Evolutionary conservation across 2,797 vertebrate species (phyloP), one percentile per base, ranked within the genome.

Genomic region (Poeciliopsis paucimaculata): DNA sequence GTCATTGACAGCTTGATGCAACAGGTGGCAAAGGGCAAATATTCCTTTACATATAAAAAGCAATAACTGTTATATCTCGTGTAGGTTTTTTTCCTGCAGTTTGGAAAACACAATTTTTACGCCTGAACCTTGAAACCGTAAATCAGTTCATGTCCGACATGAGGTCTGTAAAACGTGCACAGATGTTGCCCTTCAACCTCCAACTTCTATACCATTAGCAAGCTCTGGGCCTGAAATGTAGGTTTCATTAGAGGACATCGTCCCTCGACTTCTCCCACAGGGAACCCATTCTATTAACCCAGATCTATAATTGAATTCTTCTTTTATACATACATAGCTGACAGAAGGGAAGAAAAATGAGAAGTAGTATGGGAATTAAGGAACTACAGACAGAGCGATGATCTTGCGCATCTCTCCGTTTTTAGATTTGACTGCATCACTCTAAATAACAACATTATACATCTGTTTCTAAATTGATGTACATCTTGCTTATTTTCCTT

Each of bases 271-370:
- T 90, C 80, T 90, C 89, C 93, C 93, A 84, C 73, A 78, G 91
- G 92, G 88, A 89, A 73, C 81, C 72, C 87, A 91, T 86, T 91
- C 95, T 93, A 96, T 96, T 96, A 96, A 93, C 95, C 95, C 92
- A 95, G 88, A 95, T 96, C 92, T 95, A 95, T 95, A 95, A 96
- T 95, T 94, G 95, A 92, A 91, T 92, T 91, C 90, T 92, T 90
- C 92, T 95, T 94, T 92, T 94, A 94, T 94, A 95, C 91, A 93
- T 93, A 88, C 86, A 68, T 78, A 71, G 82, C 84, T 91, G 87
- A 90, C 79, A 82, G 85, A 82, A 78, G 49, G 76, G 51, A 60
- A 72, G 74, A 43, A 72, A 78, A 68, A 31, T 1, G 36, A 64
- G 73, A 77, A 75, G 83, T 76, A 72, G 55, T 81, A 79, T 28